A percentile compares a stretch with the other conserved stretches of the same genome.
Conservation (phyloP, 2,888 invertebrate species). For the Drosophila dives region DNA sequence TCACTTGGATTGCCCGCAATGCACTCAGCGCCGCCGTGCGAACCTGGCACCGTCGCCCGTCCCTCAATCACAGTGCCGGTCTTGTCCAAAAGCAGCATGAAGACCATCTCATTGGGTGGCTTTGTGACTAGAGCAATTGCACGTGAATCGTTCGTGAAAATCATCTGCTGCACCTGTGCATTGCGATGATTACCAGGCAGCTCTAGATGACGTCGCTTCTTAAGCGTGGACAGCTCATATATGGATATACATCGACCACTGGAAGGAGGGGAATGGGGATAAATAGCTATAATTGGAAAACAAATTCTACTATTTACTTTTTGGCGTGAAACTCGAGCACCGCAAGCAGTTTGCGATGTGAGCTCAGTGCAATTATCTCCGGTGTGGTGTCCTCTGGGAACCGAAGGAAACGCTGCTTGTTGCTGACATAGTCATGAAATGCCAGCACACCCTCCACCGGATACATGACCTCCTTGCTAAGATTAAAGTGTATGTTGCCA, state of each 20-base stretch:
- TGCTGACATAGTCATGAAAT: conserved; percentile 90
- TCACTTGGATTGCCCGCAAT: conserved; percentile 87
- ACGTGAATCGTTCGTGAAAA: conserved; percentile 92
- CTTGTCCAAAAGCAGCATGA: conserved; percentile 92
- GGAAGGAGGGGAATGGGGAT: background rate
- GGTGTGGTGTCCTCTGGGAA: conserved; percentile 82
- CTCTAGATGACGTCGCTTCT: conserved; percentile 88
- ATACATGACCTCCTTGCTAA: conserved; percentile 91
- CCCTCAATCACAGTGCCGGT: conserved; percentile 86
- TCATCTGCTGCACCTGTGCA: conserved; percentile 63
- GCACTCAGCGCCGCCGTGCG: conserved; percentile 77
- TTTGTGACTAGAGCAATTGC: conserved; percentile 92
- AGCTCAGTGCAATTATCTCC: conserved; percentile 80
- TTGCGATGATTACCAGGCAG: conserved; percentile 86
- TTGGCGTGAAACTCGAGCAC: conserved; percentile 77
- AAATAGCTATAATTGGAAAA: background rate
- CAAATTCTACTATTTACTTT: conserved; percentile 50
- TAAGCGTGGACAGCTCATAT: conserved; percentile 90
- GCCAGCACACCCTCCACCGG: conserved; percentile 92
- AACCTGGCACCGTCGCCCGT: conserved; percentile 75
- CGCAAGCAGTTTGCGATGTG: conserved; percentile 82
- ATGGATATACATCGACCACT: conserved; percentile 83
- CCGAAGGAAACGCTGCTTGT: conserved; percentile 89
- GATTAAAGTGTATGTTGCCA: conserved; percentile 90
- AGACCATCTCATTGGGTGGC: conserved; percentile 88